Percentiles rank a stretch among this genome's conserved stretches.
phyloP scores from a whole-genome alignment of 2,113 vertebrate species.

The Cyanoliseus patagonus region DNA sequence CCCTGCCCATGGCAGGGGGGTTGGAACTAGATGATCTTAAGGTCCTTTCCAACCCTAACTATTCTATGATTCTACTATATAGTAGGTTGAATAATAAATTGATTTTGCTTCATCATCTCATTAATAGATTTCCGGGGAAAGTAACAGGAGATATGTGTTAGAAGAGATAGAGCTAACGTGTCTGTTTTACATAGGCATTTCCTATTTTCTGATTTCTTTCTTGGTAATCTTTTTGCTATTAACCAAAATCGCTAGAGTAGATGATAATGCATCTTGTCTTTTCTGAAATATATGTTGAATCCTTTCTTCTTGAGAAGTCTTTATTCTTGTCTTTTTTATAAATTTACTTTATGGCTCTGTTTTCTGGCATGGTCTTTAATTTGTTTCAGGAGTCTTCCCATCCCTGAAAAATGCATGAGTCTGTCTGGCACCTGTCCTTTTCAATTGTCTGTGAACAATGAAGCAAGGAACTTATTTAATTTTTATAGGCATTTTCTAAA shows the following conservation, averaged over 20 bases:
- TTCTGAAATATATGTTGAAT: background rate
- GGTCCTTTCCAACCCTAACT: too few relatives aligned
- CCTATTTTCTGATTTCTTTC: background rate
- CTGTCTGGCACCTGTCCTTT: background rate
- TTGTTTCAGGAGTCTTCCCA: background rate
- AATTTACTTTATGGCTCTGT: background rate
- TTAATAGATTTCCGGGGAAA: background rate
- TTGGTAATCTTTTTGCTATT: background rate
- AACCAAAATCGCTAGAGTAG: background rate
- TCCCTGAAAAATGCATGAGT: background rate
- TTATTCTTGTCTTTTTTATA: background rate
- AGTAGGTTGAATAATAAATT: background rate
- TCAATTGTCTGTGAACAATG: background rate
- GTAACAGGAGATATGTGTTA: background rate
- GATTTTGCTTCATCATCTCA: background rate
- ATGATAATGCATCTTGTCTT: background rate
- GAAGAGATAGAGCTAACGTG: background rate
- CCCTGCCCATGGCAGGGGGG: too few relatives aligned
- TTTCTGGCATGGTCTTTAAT: background rate
- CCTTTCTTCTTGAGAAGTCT: background rate
- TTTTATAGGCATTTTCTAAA: background rate
- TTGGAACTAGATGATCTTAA: too few relatives aligned
- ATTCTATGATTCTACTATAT: too few relatives aligned
- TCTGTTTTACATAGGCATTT: background rate
- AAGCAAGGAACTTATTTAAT: background rate